phyloP scores from a whole-genome alignment of 2,113 vertebrate genomes.

The Sceloporus tristichus region DNA sequence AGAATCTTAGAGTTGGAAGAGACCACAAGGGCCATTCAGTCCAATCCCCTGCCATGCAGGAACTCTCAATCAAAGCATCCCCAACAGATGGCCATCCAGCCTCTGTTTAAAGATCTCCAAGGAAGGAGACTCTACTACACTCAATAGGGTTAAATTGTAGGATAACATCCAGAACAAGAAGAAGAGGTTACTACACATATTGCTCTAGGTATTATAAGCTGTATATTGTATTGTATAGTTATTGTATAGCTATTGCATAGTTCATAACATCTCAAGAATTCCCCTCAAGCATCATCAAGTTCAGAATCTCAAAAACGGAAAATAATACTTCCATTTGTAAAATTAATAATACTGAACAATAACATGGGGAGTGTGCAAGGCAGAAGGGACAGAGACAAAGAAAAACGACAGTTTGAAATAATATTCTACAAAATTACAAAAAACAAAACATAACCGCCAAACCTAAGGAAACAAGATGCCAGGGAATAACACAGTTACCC shows the following conservation, averaged over 20 bases:
- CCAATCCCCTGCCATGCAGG: no score
- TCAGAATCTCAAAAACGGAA: constrained; percentile 39
- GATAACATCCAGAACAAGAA: constrained; percentile 45
- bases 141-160: constrained; percentile 36
- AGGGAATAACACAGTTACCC: constrained; percentile 10
- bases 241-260: constrained; percentile 44
- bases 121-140: no score
- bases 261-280: background rate
- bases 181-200: constrained; percentile 55
- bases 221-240: background rate
- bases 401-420: background rate
- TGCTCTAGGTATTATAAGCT: constrained; percentile 39
- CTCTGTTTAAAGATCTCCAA: no score
- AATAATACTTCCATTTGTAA: constrained; percentile 50
- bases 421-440: constrained; percentile 51
- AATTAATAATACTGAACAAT: constrained; percentile 41
- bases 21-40: no score
- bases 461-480: constrained; percentile 2
- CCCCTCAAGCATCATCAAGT: constrained; percentile 17
- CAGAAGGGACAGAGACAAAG: constrained; percentile 12
- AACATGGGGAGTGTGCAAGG: constrained; percentile 6
- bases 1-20: no score
- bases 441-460: background rate
- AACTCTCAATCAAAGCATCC: no score
- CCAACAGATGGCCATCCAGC: no score